phyloP scores from a whole-genome alignment of 1,140 invertebrate genomes.

The Lordiphosa collinella region DNA sequence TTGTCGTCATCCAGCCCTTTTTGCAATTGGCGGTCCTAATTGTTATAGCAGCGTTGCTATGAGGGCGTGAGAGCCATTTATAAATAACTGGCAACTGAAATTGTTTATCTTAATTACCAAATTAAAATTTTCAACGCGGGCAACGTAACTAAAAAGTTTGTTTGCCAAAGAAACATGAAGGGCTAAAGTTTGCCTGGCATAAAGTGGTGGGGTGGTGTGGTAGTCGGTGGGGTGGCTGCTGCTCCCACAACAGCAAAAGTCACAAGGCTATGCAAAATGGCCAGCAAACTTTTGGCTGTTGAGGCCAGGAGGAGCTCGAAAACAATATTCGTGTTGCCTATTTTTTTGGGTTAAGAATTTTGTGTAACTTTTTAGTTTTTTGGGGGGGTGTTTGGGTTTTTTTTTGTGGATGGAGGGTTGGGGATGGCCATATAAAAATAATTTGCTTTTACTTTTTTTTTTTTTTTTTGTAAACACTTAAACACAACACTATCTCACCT shows the following conservation, averaged over 20 bases:
- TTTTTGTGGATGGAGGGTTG: not conserved
- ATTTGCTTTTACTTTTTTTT: slow-evolving; percentile 20
- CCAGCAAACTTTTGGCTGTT: slow-evolving; percentile 36
- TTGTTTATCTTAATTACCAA: slow-evolving; percentile 79
- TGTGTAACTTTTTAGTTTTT: slow-evolving; percentile 8
- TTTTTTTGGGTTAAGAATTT: slow-evolving; percentile 36
- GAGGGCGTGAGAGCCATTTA: slow-evolving; percentile 22
- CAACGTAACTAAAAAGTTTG: slow-evolving; percentile 50
- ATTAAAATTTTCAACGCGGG: slow-evolving; percentile 71
- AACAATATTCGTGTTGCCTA: slow-evolving; percentile 38
- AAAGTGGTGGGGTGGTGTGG: not conserved
- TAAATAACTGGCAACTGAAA: slow-evolving; percentile 67
- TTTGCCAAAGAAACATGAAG: slow-evolving; percentile 33
- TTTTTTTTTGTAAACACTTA: slow-evolving; percentile 61
- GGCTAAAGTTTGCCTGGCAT: slow-evolving; percentile 32
- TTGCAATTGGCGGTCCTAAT: slow-evolving; percentile 34
- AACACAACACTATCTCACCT: slow-evolving; percentile 81
- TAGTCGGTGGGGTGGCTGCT: slow-evolving; percentile 22
- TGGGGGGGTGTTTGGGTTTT: slow-evolving; percentile 20
- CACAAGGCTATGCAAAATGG: slow-evolving; percentile 51
- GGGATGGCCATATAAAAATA: slow-evolving; percentile 35
- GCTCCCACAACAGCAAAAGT: slow-evolving; percentile 29
- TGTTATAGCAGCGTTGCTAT: slow-evolving; percentile 25
- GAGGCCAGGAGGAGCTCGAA: not conserved
- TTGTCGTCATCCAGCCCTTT: slow-evolving; percentile 35